These are phyloP conservation scores for Pipa parva DNA, from an alignment of 2,113 vertebrate species.

Conservation along the genomic window DNA sequence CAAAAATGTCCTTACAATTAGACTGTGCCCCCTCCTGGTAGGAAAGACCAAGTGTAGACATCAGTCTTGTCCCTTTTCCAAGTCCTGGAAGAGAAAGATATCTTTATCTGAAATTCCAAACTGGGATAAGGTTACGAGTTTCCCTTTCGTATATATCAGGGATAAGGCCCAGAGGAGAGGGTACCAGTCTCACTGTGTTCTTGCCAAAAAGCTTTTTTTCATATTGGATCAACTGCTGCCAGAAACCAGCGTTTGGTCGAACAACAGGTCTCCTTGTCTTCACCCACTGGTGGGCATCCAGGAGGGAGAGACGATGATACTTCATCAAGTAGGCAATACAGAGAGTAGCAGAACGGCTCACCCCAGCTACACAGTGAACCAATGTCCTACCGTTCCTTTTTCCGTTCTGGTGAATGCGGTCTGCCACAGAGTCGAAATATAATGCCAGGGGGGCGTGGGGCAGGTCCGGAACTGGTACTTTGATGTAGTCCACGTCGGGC, in stretches of 20 bases:
- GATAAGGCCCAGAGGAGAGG: constrained; percentile 42
- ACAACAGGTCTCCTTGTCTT: constrained; percentile 41
- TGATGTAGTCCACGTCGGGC: constrained; percentile 48
- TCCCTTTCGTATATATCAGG: constrained; percentile 45
- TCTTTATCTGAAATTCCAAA: constrained; percentile 46
- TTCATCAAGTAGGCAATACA: constrained; percentile 51
- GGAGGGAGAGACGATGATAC: constrained; percentile 44
- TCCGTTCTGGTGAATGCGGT: constrained; percentile 44
- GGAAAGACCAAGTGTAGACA: background rate
- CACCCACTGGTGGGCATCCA: constrained; percentile 46
- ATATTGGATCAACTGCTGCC: constrained; percentile 48
- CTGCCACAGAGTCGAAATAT: constrained; percentile 49
- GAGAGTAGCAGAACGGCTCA: constrained; percentile 46
- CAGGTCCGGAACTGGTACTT: constrained; percentile 45
- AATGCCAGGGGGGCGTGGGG: constrained; percentile 47
- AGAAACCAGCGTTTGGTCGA: constrained; percentile 47
- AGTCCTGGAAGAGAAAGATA: background rate
- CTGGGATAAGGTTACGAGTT: constrained; percentile 41
- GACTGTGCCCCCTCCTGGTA: background rate
- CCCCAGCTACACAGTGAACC: constrained; percentile 48
- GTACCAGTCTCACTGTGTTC: constrained; percentile 46
- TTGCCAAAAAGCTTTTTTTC: constrained; percentile 47
- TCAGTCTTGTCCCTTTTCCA: constrained; percentile 30
- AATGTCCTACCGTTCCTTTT: constrained; percentile 45
- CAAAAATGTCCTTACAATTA: background rate